Evolutionary conservation across 1,140 invertebrate species (phyloP).

Genomic region (Penaeus vannamei): DNA sequence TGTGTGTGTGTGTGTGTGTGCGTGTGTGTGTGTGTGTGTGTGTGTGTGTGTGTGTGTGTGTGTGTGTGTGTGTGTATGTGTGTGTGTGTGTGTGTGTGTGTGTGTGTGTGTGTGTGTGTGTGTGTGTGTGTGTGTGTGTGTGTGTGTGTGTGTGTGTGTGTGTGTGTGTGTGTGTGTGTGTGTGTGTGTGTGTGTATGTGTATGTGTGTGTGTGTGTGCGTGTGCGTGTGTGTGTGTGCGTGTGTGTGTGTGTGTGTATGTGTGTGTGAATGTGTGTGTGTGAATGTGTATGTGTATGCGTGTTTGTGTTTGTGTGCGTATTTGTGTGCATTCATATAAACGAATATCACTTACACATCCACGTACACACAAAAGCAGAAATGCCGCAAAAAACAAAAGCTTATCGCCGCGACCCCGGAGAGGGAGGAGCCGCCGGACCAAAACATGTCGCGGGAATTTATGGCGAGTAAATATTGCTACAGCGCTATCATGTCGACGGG

Average conservation of each 20-base stretch:
- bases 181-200: no score
- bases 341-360: background rate
- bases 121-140: background rate
- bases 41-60: background rate
- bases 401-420: background rate
- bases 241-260: no score
- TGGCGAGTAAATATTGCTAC: no score
- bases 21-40: background rate
- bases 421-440: background rate
- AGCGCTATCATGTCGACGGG: no score
- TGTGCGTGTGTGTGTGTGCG: no score
- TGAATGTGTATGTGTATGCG: no score
- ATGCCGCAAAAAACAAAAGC: background rate
- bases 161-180: no score
- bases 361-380: background rate
- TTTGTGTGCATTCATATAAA: constrained; percentile 10
- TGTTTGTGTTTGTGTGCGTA: background rate
- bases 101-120: background rate
- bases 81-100: background rate
- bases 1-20: background rate
- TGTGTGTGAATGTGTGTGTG: no score
- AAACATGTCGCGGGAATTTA: background rate
- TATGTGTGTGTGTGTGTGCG: no score
- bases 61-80: background rate
- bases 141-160: no score